phyloP scores from a whole-genome alignment of 2,888 invertebrate genomes.

The Calliphora vomitoria region DNA sequence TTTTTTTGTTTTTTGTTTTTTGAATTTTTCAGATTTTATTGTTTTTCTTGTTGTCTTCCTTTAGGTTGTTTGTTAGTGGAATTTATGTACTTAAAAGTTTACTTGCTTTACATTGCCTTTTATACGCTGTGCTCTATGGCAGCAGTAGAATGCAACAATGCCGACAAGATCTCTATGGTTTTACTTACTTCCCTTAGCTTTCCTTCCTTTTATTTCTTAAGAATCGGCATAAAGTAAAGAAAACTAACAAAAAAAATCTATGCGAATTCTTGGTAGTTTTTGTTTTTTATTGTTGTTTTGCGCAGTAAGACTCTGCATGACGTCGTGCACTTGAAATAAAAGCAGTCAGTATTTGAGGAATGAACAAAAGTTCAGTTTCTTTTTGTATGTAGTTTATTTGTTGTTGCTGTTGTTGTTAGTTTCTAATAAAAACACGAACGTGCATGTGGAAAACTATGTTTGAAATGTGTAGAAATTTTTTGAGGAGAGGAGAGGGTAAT shows the following conservation, averaged over 20 bases:
- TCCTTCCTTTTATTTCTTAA: constrained; percentile 38
- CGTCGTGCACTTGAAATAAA: constrained; percentile 63
- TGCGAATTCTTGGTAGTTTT: constrained; percentile 40
- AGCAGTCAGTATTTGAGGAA: constrained; percentile 45
- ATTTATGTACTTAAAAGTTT: constrained; percentile 69
- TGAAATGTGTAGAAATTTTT: neutral
- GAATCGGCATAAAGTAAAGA: constrained; percentile 24
- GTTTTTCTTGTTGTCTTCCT: constrained; percentile 4
- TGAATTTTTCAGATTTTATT: constrained; percentile 8
- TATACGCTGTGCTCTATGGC: no score
- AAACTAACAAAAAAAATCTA: constrained; percentile 20
- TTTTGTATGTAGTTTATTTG: neutral
- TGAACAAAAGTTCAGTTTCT: constrained; percentile 52
- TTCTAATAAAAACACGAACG: constrained; percentile 46
- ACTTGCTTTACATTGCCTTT: constrained; percentile 28
- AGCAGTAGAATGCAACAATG: constrained; percentile 36
- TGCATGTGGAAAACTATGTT: neutral
- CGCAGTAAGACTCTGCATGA: constrained; percentile 35
- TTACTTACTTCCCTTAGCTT: constrained; percentile 58
- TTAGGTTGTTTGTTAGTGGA: constrained; percentile 58
- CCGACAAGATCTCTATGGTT: constrained; percentile 44
- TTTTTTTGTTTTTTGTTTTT: neutral
- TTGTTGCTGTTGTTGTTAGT: constrained; percentile 4
- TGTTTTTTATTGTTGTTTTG: constrained; percentile 25
- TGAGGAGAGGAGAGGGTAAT: neutral